Percentiles rank a stretch among this genome's conserved stretches.
Conservation (phyloP, 1,140 invertebrate species). For the Drosophila malerkotliana region DNA sequence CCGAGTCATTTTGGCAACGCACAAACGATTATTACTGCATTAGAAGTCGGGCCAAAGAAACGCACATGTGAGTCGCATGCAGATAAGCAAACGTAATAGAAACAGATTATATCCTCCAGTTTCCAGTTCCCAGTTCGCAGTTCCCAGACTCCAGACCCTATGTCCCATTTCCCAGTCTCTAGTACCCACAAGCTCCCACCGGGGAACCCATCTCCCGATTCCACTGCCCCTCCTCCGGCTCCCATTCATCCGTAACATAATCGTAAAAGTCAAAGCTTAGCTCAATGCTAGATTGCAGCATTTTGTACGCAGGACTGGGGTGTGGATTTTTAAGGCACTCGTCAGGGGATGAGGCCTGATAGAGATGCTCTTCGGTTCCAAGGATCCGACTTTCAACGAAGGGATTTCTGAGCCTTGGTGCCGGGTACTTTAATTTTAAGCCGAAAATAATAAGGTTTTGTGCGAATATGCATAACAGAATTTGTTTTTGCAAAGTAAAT, state of each 20-base stretch:
- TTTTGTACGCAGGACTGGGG: constrained; percentile 40
- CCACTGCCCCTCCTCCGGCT: not conserved
- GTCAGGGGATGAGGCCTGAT: constrained; percentile 16
- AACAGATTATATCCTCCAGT: constrained; percentile 61
- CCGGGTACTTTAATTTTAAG: constrained; percentile 7
- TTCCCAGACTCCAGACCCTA: not conserved
- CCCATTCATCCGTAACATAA: constrained; percentile 58
- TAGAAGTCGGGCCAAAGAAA: constrained; percentile 31
- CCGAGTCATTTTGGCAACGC: constrained; percentile 67
- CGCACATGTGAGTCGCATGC: constrained; percentile 59
- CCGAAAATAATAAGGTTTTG: constrained; percentile 28
- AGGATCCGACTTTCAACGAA: constrained; percentile 13
- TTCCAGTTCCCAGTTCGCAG: not conserved
- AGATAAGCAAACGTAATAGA: constrained; percentile 78
- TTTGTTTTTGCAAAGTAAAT: not conserved
- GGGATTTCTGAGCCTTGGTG: constrained; percentile 8
- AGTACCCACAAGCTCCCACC: constrained; percentile 6
- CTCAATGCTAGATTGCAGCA: constrained; percentile 59
- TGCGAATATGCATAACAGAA: not conserved
- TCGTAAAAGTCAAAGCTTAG: constrained; percentile 78
- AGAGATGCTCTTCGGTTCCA: constrained; percentile 33
- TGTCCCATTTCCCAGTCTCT: not conserved
- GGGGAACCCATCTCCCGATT: constrained; percentile 5
- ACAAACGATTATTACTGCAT: constrained; percentile 82
- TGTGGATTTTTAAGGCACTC: constrained; percentile 55